Evolutionary conservation across 2,797 vertebrate genomes (phyloP).

Genomic region (Clarias platycephalus): DNA sequence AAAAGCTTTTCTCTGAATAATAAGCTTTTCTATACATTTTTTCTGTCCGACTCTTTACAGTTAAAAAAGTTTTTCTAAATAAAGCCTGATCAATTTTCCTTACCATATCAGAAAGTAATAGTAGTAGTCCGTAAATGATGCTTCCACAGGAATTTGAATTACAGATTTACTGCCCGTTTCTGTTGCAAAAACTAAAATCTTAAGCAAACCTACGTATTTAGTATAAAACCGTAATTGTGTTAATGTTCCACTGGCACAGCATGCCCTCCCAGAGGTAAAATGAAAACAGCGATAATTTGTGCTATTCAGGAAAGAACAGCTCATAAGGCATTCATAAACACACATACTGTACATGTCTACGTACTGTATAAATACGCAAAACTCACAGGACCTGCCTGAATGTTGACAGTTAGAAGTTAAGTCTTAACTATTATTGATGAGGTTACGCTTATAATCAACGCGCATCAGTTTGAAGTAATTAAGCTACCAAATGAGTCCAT

Average conservation of each 20-base stretch:
- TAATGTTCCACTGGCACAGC: not conserved
- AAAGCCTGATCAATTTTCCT: not conserved
- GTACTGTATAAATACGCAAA: not conserved
- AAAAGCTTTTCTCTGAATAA: too few species aligned
- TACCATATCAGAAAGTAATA: too few species aligned
- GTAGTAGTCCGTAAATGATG: not conserved
- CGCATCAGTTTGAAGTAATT: not conserved
- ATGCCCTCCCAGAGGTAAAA: not conserved
- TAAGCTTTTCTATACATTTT: too few species aligned
- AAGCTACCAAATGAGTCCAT: not conserved
- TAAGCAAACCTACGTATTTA: not conserved
- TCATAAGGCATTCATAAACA: not conserved
- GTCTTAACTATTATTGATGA: not conserved
- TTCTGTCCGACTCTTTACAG: too few species aligned
- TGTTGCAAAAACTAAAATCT: not conserved
- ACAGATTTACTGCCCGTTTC: not conserved
- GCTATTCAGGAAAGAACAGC: not conserved
- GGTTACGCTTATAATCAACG: not conserved
- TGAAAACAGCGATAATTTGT: not conserved
- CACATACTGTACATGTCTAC: not conserved
- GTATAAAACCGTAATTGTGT: not conserved
- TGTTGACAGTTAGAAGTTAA: not conserved
- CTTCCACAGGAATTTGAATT: not conserved
- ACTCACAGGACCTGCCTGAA: not conserved
- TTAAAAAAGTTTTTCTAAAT: too few species aligned